phyloP scores from a whole-genome alignment of 2,113 vertebrate genomes.

The Ahaetulla prasina region DNA sequence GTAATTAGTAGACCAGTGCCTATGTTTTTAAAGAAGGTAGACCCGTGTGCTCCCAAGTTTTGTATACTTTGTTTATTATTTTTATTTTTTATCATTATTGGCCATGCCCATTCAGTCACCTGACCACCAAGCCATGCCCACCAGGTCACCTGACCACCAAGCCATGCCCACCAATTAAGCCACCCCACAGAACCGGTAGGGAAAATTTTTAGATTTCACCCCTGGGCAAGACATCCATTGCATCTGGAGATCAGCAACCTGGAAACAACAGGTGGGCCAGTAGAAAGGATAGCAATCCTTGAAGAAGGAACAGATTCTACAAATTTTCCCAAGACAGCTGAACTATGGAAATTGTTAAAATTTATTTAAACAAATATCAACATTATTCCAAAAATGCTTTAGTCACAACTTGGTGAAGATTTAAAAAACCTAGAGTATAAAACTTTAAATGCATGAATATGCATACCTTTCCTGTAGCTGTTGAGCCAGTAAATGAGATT shows the following conservation, averaged over 20 bases:
- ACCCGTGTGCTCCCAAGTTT: too few species aligned
- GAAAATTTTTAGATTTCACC: too few species aligned
- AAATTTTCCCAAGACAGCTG: not conserved
- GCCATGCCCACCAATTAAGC: too few species aligned
- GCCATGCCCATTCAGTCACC: too few species aligned
- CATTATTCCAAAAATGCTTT: not conserved
- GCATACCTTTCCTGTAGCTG: conserved; percentile 88
- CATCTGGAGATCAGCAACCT: not conserved
- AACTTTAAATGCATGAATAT: conserved; percentile 9
- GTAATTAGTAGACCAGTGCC: too few species aligned
- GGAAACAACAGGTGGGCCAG: not conserved
- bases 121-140: too few species aligned
- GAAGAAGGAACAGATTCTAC: not conserved
- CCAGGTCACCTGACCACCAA: too few species aligned
- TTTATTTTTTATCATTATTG: too few species aligned
- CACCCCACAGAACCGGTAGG: too few species aligned
- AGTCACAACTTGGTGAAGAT: not conserved
- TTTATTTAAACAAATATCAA: not conserved
- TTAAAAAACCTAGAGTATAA: conserved; percentile 5
- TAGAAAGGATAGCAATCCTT: not conserved
- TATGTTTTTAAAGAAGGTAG: too few species aligned
- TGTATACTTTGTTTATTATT: too few species aligned
- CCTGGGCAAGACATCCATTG: not conserved
- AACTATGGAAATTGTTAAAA: not conserved
- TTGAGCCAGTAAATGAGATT: conserved; percentile 97